These are phyloP conservation scores for Noctua janthina DNA, from an alignment of 2,888 invertebrate genomes.

Conservation along the genomic window DNA sequence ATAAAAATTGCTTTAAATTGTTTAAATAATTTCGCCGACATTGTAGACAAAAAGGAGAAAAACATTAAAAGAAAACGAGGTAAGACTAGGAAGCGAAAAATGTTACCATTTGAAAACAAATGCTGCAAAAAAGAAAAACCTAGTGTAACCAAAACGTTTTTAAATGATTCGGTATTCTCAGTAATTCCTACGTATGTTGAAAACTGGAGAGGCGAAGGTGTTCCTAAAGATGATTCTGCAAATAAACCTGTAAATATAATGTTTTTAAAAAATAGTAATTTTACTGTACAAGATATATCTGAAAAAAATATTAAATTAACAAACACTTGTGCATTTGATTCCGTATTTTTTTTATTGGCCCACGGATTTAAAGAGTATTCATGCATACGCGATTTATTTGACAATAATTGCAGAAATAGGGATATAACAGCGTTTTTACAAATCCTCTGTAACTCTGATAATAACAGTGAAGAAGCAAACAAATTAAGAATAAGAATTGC, in stretches of 20 bases:
- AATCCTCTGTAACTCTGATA: constrained; percentile 2
- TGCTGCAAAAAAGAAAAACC: constrained; percentile 51
- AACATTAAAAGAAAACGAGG: constrained; percentile 51
- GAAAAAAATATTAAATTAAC: constrained; percentile 36
- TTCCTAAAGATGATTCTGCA: constrained; percentile 51
- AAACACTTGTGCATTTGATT: too few relatives aligned
- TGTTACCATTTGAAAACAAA: constrained; percentile 47
- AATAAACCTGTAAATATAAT: constrained; percentile 51
- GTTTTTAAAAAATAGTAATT: constrained; percentile 52
- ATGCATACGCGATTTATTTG: constrained; percentile 50
- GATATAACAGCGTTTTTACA: constrained; percentile 43
- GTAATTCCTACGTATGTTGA: constrained; percentile 53
- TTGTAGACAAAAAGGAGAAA: constrained; percentile 49
- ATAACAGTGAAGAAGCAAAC: constrained; percentile 48
- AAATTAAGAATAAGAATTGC: constrained; percentile 48
- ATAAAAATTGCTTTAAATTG: constrained; percentile 51
- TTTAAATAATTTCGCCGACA: constrained; percentile 49
- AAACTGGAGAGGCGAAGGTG: constrained; percentile 53
- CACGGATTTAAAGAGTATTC: constrained; percentile 34
- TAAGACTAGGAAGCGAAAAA: constrained; percentile 53
- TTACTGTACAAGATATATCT: constrained; percentile 47
- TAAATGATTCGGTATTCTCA: constrained; percentile 52
- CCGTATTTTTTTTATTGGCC: too few relatives aligned
- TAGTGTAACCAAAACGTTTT: constrained; percentile 52
- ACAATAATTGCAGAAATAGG: constrained; percentile 49